These are phyloP conservation scores for Dysidea cf. avara DNA, from an alignment of 37 sponge, comb jelly and placozoan genomes.

Conservation along the genomic window DNA sequence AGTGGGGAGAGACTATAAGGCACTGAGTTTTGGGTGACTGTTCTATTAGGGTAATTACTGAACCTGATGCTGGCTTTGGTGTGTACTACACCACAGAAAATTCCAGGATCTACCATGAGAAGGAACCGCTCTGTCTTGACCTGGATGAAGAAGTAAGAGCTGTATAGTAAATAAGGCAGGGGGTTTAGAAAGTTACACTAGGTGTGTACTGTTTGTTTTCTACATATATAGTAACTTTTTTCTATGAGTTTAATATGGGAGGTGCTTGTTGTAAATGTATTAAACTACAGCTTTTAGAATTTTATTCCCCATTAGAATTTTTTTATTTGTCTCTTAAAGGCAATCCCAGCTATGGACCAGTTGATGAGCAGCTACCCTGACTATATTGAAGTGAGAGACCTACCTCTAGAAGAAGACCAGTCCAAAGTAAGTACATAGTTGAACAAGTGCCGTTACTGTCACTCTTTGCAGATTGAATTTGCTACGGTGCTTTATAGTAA, in stretches of 20 bases:
- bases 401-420: conserved; percentile 26
- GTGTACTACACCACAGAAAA: conserved; percentile 71
- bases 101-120: conserved; percentile 67
- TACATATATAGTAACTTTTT: not conserved
- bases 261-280: not conserved
- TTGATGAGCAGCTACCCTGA: conserved; percentile 43
- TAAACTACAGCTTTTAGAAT: not conserved
- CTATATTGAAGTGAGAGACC: conserved; percentile 13
- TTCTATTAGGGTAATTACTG: conserved; percentile 39
- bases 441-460: not conserved
- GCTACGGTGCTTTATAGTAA: conserved; percentile 25
- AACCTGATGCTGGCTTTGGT: conserved; percentile 10
- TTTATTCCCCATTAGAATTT: not conserved
- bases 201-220: not conserved
- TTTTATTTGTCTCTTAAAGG: conserved; percentile 13
- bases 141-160: conserved; percentile 45
- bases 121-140: conserved; percentile 32
- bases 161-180: too few relatives aligned
- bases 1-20: not conserved
- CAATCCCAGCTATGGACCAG: conserved; percentile 41
- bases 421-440: conserved; percentile 1
- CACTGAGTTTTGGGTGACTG: not conserved
- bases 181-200: too few relatives aligned
- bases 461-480: conserved; percentile 28
- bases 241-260: not conserved